Evolutionary conservation across 1,140 invertebrate genomes (phyloP), one percentile per base, ranked within the genome.

Genomic region (Hylaeus volcanicus): DNA sequence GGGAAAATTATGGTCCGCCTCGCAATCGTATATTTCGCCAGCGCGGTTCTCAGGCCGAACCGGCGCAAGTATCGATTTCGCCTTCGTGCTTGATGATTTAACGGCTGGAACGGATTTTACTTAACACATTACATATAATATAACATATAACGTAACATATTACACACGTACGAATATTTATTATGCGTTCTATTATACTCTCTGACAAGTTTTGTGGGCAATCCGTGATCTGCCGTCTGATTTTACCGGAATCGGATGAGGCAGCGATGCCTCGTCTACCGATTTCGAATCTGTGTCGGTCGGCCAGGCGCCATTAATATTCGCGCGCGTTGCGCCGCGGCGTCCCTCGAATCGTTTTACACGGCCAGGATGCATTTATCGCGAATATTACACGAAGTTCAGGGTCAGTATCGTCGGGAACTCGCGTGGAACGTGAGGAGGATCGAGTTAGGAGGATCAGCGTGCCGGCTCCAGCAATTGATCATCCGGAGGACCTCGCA

Each of bases 321-420:
- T 56, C 76, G 37, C 41, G 41, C 37, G 58, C 45, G 60, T 55
- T 37, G 69, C 58, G 26, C 60, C 58, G n/a, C n/a, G 58, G 58
- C 58, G n/a, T 26, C 58, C 5, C 64, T 76, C 26, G 70, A 74
- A 65, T 79, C 70, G 71, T 43, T 79, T 79, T 79, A 74, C 77
- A 79, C 71, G 45, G 48, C 41, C 39, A 51, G 71, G 77, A 64
- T 45, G 61, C 77, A 58, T 79, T 66, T 79, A 79, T 79, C 71
- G 77, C 77, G 77, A 79, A 79, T 79, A 79, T 79, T 79, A 79
- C 77, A 79, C 77, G 77, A 79, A 79, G 77, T 79, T 79, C 77
- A 79, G 71, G 77, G 77, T 79, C 77, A 74, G 61, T 39, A 45
- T 48, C 60, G 71, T 60, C 70, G 5, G 51, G 77, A 55, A 79